Conservation (phyloP, 1,140 invertebrate genomes). For the Dreissena rostriformis region DNA sequence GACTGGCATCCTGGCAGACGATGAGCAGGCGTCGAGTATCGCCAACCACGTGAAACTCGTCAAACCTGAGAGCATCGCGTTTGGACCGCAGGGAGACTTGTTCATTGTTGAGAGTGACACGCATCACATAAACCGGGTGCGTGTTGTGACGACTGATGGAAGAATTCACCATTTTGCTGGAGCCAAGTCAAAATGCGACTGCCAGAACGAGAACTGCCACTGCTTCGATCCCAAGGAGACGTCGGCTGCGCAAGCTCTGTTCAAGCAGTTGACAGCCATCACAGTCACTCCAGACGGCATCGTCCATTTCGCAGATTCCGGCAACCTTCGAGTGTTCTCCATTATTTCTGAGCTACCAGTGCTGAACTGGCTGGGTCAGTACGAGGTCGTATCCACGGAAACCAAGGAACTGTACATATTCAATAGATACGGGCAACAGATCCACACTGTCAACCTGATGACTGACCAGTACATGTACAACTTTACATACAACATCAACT, state of each 20-base stretch:
- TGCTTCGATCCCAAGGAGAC: conserved; percentile 92
- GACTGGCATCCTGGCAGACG: conserved; percentile 71
- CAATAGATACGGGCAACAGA: conserved; percentile 97
- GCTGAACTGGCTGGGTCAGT: conserved; percentile 94
- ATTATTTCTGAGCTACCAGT: conserved; percentile 94
- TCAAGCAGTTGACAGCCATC: conserved; percentile 95
- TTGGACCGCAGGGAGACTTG: conserved; percentile 95
- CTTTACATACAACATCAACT: conserved; percentile 98
- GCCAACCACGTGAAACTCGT: conserved; percentile 90
- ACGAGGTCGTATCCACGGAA: conserved; percentile 94
- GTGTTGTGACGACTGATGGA: conserved; percentile 95
- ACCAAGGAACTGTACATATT: conserved; percentile 97
- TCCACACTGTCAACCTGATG: conserved; percentile 94
- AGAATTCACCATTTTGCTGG: conserved; percentile 96
- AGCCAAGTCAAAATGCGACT: conserved; percentile 97
- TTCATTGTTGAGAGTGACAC: conserved; percentile 97
- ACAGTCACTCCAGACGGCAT: conserved; percentile 94
- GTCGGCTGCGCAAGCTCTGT: conserved; percentile 94
- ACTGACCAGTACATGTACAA: conserved; percentile 95
- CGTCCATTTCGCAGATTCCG: conserved; percentile 93
- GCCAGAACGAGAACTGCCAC: conserved; percentile 90
- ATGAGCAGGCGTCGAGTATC: conserved; percentile 74
- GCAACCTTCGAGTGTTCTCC: conserved; percentile 92
- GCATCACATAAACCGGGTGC: conserved; percentile 93
- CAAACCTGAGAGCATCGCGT: conserved; percentile 95